These are phyloP conservation scores for Tinea pellionella DNA, from an alignment of 2,888 invertebrate species.

Conservation along the genomic window DNA sequence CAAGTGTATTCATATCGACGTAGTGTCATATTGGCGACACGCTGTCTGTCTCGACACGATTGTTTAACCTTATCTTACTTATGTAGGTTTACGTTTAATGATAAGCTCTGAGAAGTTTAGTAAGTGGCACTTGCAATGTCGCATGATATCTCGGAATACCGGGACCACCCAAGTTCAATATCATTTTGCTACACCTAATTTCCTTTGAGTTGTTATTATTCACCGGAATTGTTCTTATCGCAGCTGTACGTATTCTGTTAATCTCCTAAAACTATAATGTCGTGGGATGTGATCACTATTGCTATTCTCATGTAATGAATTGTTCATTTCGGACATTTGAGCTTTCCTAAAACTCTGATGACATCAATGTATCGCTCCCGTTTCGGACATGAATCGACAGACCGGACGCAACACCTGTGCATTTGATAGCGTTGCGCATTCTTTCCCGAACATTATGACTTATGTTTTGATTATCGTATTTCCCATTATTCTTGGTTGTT, in stretches of 20 bases:
- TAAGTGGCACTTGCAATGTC: constrained; percentile 54
- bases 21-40: constrained; percentile 40
- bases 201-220: neutral
- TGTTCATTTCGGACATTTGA: neutral
- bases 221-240: neutral
- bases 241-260: neutral
- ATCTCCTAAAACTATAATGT: neutral
- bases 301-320: neutral
- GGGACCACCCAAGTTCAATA: constrained; percentile 42
- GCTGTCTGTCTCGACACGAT: constrained; percentile 53
- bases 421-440: constrained; percentile 17
- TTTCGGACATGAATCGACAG: constrained; percentile 44
- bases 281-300: neutral
- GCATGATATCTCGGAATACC: constrained; percentile 41
- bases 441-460: constrained; percentile 11
- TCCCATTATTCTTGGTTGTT: neutral
- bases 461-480: neutral
- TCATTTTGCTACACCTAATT: neutral
- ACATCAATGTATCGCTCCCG: constrained; percentile 17
- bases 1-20: neutral
- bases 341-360: constrained; percentile 5
- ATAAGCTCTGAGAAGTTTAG: constrained; percentile 59
- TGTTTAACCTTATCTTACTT: constrained; percentile 20
- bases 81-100: constrained; percentile 60
- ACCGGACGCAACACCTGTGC: constrained; percentile 64